phyloP scores from a whole-genome alignment of 2,888 invertebrate species.

The Gnatocerus cornutus region DNA sequence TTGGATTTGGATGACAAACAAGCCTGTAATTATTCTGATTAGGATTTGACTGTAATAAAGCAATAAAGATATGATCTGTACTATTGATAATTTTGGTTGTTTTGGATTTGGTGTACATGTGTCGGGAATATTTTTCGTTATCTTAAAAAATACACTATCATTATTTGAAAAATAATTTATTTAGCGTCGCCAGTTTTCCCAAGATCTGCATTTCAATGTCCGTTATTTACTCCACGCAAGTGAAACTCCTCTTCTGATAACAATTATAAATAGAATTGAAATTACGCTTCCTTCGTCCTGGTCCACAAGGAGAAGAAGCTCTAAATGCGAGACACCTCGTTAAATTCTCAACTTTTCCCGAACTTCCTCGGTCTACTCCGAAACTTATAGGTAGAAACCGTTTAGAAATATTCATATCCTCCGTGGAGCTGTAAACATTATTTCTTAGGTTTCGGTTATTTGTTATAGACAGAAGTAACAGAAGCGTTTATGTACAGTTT shows the following conservation, averaged over 20 bases:
- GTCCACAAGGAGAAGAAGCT: conserved; percentile 89
- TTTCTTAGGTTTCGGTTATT: conserved; percentile 11
- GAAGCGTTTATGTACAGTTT: conserved; percentile 37
- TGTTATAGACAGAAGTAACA: conserved; percentile 7
- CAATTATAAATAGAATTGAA: conserved; percentile 60
- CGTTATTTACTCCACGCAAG: too few species aligned
- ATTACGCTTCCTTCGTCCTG: conserved; percentile 84
- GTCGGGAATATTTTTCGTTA: too few species aligned
- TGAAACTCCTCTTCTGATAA: too few species aligned
- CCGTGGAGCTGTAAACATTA: conserved; percentile 40
- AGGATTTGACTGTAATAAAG: background rate
- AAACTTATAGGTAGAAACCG: conserved; percentile 79
- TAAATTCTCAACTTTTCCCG: conserved; percentile 88
- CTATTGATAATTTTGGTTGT: background rate
- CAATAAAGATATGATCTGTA: conserved; percentile 1
- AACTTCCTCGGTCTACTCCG: conserved; percentile 87
- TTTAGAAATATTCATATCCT: conserved; percentile 41
- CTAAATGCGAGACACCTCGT: conserved; percentile 89
- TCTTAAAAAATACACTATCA: too few species aligned
- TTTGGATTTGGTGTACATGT: background rate
- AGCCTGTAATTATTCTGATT: background rate
- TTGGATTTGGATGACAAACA: background rate
- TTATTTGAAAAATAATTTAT: too few species aligned
- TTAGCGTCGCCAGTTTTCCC: too few species aligned
- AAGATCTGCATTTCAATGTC: too few species aligned